Conservation (phyloP, 2,113 vertebrate species). For the Meleagris gallopavo region DNA sequence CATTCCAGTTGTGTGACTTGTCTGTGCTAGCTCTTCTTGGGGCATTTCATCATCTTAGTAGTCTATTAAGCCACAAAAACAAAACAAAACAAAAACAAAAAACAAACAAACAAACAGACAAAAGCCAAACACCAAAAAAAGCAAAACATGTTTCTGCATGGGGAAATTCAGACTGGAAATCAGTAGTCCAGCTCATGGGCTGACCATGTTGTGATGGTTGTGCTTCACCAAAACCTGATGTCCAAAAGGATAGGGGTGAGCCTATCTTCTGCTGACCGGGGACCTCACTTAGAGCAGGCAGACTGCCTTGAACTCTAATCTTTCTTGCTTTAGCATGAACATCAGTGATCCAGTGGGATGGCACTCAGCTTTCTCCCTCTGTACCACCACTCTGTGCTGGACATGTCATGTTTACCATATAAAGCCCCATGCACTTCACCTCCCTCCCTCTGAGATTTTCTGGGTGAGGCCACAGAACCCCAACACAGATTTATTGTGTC, state of each 20-base stretch:
- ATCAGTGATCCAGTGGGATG: neutral
- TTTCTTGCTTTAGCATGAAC: too few species aligned
- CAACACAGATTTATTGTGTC: neutral
- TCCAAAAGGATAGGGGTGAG: neutral
- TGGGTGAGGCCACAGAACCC: neutral
- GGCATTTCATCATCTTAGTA: neutral
- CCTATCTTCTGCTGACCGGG: neutral
- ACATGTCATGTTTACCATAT: neutral
- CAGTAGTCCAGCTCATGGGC: neutral
- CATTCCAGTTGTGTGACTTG: neutral
- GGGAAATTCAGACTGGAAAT: neutral
- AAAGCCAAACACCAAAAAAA: too few species aligned
- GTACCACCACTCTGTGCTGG: neutral
- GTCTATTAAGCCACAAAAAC: neutral
- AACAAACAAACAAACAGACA: too few species aligned
- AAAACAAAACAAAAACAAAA: too few species aligned
- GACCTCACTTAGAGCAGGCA: neutral
- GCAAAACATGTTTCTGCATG: neutral
- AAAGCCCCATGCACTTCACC: accelerated
- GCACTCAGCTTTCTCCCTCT: neutral
- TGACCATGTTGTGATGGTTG: neutral
- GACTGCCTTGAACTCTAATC: neutral
- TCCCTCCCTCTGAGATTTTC: neutral
- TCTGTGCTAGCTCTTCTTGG: neutral
- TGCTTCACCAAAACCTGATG: neutral